Base-by-base conservation (phyloP, 2,888 invertebrate genomes). In the Meloe dianella region DNA sequence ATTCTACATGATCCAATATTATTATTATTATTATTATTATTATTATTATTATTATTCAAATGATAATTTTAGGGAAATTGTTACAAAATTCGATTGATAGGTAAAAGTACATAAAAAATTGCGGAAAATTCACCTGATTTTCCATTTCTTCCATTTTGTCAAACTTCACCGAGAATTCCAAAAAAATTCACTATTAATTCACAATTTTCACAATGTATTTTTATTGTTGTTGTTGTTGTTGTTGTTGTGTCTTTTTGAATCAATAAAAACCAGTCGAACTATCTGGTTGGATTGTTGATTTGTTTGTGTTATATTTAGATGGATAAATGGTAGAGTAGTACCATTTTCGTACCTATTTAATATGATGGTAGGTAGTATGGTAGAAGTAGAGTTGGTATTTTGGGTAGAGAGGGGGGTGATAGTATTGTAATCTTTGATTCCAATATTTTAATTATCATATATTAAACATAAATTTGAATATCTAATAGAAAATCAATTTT, bases 241-340 rank as follows among this genome's bases (percentile, higher is more conserved):
- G n/a, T n/a, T n/a, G n/a, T n/a, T n/a, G n/a, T n/a, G n/a, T n/a
- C n/a, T n/a, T n/a, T n/a, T n/a, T n/a, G n/a, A n/a, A n/a, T n/a
- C n/a, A n/a, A 29, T 29, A 29, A 29, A 2, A 6, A 29, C 2
- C 29, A 32, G 32, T 12, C 9, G 32, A 10, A 12, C 12, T 12
- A 10, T 38, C 14, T 38, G 14, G 38, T 4, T 38, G 38, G 14
- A n/a, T 38, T 38, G 14, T 14, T 4, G 38, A 38, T 38, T 38
- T 38, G 38, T 38, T 38, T n/a, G 38, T n/a, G 38, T 38, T 38
- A 38, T n/a, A 32, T 32, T 32, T 32, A 38, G 38, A 38, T 38
- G 38, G 38, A n/a, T n/a, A 38, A 38, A 38, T 38, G 38, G 38
- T 38, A 38, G 38, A 38, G n/a, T n/a, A 38, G 38, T 38, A 38